These are phyloP conservation scores for Gobius niger DNA, from an alignment of 2,113 vertebrate species.

Conservation along the genomic window DNA sequence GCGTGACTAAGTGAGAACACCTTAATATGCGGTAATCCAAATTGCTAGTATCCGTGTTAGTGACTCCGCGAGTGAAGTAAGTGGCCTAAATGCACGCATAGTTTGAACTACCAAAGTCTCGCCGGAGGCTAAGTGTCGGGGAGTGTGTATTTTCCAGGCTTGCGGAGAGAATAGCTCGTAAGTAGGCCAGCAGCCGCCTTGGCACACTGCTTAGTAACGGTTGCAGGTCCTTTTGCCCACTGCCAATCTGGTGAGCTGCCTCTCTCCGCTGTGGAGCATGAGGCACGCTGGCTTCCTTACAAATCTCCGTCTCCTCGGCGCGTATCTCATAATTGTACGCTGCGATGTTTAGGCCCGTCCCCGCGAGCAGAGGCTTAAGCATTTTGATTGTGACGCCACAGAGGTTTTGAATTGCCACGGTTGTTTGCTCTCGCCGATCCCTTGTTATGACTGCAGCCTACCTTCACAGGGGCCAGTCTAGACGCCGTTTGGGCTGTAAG, in stretches of 20 bases:
- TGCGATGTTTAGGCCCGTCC: conserved; percentile 53
- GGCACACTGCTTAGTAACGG: conserved; percentile 56
- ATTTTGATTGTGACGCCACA: conserved; percentile 50
- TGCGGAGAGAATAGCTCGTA: conserved; percentile 56
- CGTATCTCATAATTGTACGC: conserved; percentile 64
- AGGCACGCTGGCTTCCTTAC: conserved; percentile 44
- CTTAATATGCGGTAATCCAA: not conserved
- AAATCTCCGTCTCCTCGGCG: conserved; percentile 59
- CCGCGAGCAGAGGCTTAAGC: conserved; percentile 37
- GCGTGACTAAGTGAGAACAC: not conserved
- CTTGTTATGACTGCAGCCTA: conserved; percentile 62
- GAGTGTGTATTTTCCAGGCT: conserved; percentile 37
- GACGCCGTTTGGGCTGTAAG: conserved; percentile 53
- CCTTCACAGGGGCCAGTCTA: conserved; percentile 55
- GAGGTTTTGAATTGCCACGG: conserved; percentile 26
- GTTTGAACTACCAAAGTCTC: conserved; percentile 37
- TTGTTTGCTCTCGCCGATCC: conserved; percentile 61
- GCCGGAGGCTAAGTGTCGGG: conserved; percentile 28
- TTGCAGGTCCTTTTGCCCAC: conserved; percentile 46
- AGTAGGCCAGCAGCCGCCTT: conserved; percentile 65
- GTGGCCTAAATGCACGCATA: conserved; percentile 18
- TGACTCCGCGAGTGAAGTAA: not conserved
- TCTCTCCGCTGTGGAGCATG: conserved; percentile 47
- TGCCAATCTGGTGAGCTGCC: conserved; percentile 61
- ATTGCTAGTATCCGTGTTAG: not conserved